Base-by-base conservation (phyloP, 2,888 invertebrate species). In the Caenorhabditis sp. region DNA sequence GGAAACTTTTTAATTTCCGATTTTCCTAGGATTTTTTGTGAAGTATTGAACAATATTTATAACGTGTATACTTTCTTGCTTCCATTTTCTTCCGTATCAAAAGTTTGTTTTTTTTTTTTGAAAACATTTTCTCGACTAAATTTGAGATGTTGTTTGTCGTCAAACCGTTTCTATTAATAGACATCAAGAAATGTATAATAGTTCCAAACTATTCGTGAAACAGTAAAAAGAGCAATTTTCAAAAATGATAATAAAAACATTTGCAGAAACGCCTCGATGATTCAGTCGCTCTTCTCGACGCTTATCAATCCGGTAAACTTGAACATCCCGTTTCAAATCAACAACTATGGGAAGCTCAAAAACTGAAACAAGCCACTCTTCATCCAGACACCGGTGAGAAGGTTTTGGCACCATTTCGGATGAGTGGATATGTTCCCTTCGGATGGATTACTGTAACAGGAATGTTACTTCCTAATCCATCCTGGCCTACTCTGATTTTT, bases 351-450 rank as follows among this genome's bases (percentile, higher is more conserved):
- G 83, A 89, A 71, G 90, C 90, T 7, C 90, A 90, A 82, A 90
- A 90, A 64, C 56, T 76, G 1, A 77, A 76, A 63, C 88, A 89
- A 84, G 89, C 90, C 7, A 80, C 77, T 21, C 56, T 84, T 23
- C 85, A 87, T 70, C 84, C 84, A 14, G 84, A 86, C 71, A 78
- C 86, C 85, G 89, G 90, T 2, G 88, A 90, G 70, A 90, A 89
- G 77, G 87, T 90, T 2, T 87, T 89, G 52, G 89, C 89, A 87
- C 90, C 90, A 12, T 90, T 90, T 77, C 82, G 90, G 71, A 90
- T 90, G 90, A 89, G 89, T 73, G 90, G 90, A 17, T 90, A 88
- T 85, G 90, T 90, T 10, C 90, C 90, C 4, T 90, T 90, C 84
- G 90, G 90, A 63, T 88, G 89, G 72, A 89, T 89, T 38, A 88